These are phyloP conservation scores for Zaprionus camerounensis DNA, from an alignment of 1,140 invertebrate genomes.

Conservation along the genomic window DNA sequence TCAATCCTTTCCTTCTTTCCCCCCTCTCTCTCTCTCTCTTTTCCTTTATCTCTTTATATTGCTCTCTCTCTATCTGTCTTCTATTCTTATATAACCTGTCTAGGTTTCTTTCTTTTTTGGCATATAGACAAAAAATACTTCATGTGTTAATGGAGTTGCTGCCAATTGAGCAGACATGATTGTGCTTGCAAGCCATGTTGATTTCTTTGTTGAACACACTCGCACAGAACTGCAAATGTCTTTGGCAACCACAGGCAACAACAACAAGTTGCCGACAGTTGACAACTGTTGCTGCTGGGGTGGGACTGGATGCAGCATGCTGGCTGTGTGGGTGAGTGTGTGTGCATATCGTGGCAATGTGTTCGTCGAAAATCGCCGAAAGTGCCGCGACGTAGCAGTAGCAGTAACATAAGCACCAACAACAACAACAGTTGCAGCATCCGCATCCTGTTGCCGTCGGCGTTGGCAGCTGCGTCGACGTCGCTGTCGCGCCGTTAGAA, in stretches of 20 bases:
- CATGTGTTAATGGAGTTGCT: slow-evolving; percentile 40
- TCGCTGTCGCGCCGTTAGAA: slow-evolving; percentile 62
- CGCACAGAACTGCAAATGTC: slow-evolving; percentile 1
- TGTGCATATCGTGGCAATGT: slow-evolving; percentile 28
- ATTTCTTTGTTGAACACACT: slow-evolving; percentile 22
- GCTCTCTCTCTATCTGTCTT: not conserved
- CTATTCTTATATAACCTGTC: slow-evolving; percentile 3
- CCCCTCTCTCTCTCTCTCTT: not conserved
- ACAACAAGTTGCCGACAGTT: slow-evolving; percentile 70
- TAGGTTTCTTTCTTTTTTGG: slow-evolving; percentile 2
- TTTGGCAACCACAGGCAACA: slow-evolving; percentile 48
- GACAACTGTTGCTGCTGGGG: slow-evolving; percentile 69
- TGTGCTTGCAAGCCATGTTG: slow-evolving; percentile 3
- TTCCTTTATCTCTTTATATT: not conserved
- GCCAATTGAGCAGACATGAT: not conserved
- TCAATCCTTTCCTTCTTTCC: not conserved
- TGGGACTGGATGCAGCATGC: not conserved
- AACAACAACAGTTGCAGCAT: slow-evolving; percentile 2
- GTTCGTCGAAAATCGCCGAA: slow-evolving; percentile 77
- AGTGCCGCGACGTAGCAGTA: slow-evolving; percentile 53
- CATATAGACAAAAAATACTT: slow-evolving; percentile 26
- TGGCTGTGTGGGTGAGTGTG: slow-evolving; percentile 5
- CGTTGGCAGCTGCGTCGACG: slow-evolving; percentile 45
- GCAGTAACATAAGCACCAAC: slow-evolving; percentile 12
- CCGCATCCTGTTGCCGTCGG: slow-evolving; percentile 18